Base-by-base conservation (phyloP, 2,888 invertebrate genomes). In the Lasioglossum lativentre region DNA sequence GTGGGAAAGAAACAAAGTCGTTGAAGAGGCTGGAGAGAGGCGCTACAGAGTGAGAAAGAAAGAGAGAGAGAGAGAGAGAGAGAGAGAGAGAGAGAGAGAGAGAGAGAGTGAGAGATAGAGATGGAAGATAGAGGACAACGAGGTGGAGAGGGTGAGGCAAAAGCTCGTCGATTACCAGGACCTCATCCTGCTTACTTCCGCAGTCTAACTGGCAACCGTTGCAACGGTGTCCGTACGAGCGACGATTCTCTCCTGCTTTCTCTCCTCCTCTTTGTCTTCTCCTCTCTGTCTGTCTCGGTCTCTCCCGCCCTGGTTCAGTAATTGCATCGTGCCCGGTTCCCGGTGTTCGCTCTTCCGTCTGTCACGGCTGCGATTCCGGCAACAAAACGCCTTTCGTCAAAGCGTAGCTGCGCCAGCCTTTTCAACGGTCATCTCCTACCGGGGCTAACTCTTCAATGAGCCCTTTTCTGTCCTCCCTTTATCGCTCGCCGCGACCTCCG, bases 331-430 rank as follows among this genome's bases (percentile, higher is more conserved):
- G 86, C 82, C 83, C 76, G n/a, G 52, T 34, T 52, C 70, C 42
- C 74, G 77, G 77, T 81, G 73, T 78, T 84, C 83, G 84, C 89
- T 89, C 89, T 90, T 89, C 87, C 91, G 86, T 88, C 85, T 80
- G 89, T 90, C 91, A 89, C 86, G 80, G 80, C 78, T 85, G 83
- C 86, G 90, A 87, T 87, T 85, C 86, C 78, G 84, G 56, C 87
- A 89, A 90, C 90, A 90, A 89, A 90, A 83, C 89, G 88, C 85
- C 90, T 91, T 89, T 85, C 90, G 87, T 88, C 89, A 88, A 91
- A 91, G 85, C 86, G 83, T 74, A 81, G 82, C 88, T 82, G 83
- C 71, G 81, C 83, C 83, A 86, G 88, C 87, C 85, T 83, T 88
- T 90, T 90, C 77, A 77, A 75, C 82, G 87, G 81, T 68, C 75